phyloP scores from a whole-genome alignment of 64 coral and sea anemone genomes.

The Cladopsammia gracilis region DNA sequence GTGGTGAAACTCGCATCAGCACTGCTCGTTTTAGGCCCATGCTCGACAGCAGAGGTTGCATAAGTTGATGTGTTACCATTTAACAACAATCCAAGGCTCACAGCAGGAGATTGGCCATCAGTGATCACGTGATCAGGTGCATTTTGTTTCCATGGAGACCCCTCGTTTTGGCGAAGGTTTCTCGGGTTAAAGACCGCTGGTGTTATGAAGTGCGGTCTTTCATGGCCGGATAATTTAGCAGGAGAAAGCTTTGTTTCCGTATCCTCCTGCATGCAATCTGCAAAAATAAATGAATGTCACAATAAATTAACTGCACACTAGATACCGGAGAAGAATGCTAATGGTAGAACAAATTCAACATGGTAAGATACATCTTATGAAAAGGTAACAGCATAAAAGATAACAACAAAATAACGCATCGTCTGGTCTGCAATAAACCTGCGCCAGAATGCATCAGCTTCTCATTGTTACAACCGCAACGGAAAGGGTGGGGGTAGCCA shows the following conservation, averaged over 20 bases:
- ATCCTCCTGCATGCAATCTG: slow-evolving; percentile 26
- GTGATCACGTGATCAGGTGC: neutral
- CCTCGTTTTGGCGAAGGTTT: neutral
- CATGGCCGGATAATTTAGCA: neutral
- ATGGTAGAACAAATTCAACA: neutral
- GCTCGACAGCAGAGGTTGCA: neutral
- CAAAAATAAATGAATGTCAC: neutral
- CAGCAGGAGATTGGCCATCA: neutral
- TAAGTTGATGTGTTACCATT: neutral
- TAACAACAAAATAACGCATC: too few relatives aligned
- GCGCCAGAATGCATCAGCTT: too few relatives aligned
- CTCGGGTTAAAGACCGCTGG: neutral
- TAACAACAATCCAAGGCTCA: neutral
- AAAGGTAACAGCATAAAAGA: neutral
- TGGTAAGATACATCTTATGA: neutral
- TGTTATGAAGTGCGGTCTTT: slow-evolving; percentile 4
- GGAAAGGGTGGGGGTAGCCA: too few relatives aligned
- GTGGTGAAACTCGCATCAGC: neutral
- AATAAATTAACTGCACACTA: neutral
- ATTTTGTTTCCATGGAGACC: neutral
- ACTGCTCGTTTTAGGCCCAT: neutral
- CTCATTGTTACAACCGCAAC: too few relatives aligned
- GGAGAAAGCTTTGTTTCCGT: neutral
- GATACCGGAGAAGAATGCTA: neutral
- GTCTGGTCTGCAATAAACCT: too few relatives aligned